Conservation (phyloP, 2,888 invertebrate species). For the Habroteleia sp. region DNA sequence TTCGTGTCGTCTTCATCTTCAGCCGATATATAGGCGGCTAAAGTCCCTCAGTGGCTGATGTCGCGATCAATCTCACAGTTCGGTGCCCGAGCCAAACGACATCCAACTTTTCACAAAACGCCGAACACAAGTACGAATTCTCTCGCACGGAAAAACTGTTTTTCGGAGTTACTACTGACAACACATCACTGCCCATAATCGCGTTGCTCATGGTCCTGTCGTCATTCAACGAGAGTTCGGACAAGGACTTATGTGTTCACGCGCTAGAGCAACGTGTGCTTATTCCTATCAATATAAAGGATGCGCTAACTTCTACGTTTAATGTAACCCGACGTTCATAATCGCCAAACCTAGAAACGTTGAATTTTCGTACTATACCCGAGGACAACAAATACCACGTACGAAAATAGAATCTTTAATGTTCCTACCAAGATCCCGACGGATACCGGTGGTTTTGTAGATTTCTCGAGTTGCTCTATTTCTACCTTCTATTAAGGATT, state of each 20-base stretch:
- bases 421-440: background rate
- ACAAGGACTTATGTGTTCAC: background rate
- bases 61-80: constrained; percentile 27
- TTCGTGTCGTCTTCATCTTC: constrained; percentile 25
- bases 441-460: too few species aligned
- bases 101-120: constrained; percentile 19
- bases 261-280: background rate
- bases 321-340: constrained; percentile 19
- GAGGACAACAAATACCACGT: background rate
- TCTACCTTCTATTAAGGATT: constrained; percentile 38
- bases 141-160: constrained; percentile 19
- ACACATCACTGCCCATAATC: background rate
- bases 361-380: background rate
- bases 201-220: constrained; percentile 3
- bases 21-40: constrained; percentile 12
- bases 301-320: constrained; percentile 22
- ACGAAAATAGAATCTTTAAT: constrained; percentile 21
- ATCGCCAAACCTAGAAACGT: background rate
- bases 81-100: constrained; percentile 28
- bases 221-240: constrained; percentile 6
- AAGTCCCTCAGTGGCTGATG: constrained; percentile 31
- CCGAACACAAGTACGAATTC: constrained; percentile 19
- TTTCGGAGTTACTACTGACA: constrained; percentile 8
- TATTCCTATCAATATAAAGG: constrained; percentile 17
- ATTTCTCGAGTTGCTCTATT: constrained; percentile 15